Evolutionary conservation across 1,140 invertebrate species (phyloP).

Genomic region (Vanessa atalanta): DNA sequence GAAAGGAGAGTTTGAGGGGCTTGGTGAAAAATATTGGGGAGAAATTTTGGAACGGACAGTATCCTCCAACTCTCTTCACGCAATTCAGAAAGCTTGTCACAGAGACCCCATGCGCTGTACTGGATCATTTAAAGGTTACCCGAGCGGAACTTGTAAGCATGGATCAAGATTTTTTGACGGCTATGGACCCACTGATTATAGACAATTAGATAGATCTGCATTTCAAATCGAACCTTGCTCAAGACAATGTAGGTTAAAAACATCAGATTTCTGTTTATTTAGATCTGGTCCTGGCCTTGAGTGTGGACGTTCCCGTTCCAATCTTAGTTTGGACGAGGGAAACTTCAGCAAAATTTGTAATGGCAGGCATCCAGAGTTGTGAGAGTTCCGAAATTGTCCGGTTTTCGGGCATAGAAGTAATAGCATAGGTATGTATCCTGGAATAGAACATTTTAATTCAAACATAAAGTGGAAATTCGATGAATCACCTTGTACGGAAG

Average conservation of each 20-base stretch:
- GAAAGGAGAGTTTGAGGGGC: conserved; percentile 84
- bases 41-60: conserved; percentile 87
- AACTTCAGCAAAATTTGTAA: conserved; percentile 78
- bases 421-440: conserved; percentile 74
- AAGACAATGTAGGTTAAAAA: conserved; percentile 73
- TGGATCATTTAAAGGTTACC: conserved; percentile 77
- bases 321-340: conserved; percentile 77
- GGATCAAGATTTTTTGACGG: conserved; percentile 74
- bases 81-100: conserved; percentile 82
- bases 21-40: conserved; percentile 89
- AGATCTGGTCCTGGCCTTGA: conserved; percentile 67
- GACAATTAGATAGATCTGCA: conserved; percentile 73
- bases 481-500: conserved; percentile 61
- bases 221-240: conserved; percentile 78
- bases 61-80: conserved; percentile 85
- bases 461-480: conserved; percentile 78
- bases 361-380: conserved; percentile 77
- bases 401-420: conserved; percentile 79
- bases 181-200: conserved; percentile 69
- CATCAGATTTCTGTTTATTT: conserved; percentile 76
- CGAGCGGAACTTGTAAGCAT: conserved; percentile 63
- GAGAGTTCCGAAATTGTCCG: conserved; percentile 79
- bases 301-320: conserved; percentile 74
- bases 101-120: conserved; percentile 70
- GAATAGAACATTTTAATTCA: conserved; percentile 76